Base-by-base conservation (phyloP, 2,888 invertebrate genomes). In the Trissonchulus latispiculum region DNA sequence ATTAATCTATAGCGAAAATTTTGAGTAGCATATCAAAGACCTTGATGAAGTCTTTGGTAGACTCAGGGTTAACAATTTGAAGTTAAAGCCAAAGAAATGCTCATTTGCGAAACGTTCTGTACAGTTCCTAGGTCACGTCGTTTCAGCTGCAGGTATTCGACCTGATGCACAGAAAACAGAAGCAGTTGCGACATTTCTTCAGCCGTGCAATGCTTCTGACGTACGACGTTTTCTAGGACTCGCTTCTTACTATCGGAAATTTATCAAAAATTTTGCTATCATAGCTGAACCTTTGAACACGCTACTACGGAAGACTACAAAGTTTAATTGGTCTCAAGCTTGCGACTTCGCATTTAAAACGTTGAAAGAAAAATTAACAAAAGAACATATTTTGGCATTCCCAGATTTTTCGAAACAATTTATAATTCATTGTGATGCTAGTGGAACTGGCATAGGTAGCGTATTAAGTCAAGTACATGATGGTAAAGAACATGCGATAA, bases 381-480 rank as follows among this genome's bases (percentile, higher is more conserved):
- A 23, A 31, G 72, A n/a, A 15, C 73, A 59, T 2, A 15, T 73
- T 18, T 35, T 73, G 2, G 61, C 48, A 29, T 72, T 74, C 69
- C 73, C 73, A 15, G 73, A 73, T 33, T 73, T 73, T 74, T 23
- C 3, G 29, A 2, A 74, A 36, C 71, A 31, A 8, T 64, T 64
- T 35, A 29, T 64, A 8, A 8, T 64, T 18, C 66, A 64, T 31
- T 32, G 32, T 32, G 66, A 64, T n/a, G 66, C 66, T 18, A 32
- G 32, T 15, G 29, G 29, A 18, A 32, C 15, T 64, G 66, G 32
- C 18, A 8, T 64, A 8, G 66, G 66, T 8, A 35, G 32, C 18
- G 66, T 64, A 8, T 35, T 64, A 35, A 32, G 32, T 35, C 66
- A 64, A n/a, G 33, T 32, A 29, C 29, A 31, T 8, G 66, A 64